Base-by-base conservation (phyloP, 2,797 vertebrate species). In the Fistularia commersonii region DNA sequence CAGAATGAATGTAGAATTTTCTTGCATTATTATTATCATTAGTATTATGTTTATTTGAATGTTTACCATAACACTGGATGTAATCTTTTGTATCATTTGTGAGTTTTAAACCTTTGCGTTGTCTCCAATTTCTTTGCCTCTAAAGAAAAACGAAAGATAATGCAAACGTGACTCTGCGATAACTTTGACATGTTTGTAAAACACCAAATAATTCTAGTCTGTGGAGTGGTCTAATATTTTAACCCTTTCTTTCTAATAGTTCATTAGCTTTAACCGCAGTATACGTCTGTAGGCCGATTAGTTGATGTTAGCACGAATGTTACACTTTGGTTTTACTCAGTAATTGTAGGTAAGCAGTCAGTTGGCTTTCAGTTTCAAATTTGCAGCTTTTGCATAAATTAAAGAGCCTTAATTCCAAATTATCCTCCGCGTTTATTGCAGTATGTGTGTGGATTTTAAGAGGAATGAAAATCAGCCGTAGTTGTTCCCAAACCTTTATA, bases 1-100 rank as follows among this genome's bases (percentile, higher is more conserved):
- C 86, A 88, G 86, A 81, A 81, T 82, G 90, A 91, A 90, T 92
- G 90, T 91, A 90, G 64, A 23, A 23, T 23, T 23, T 23, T 23
- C 45, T 63, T 72, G 63, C 49, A 64, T 62, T 66, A n/a, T 71
- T 33, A 44, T 12, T 36, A 36, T 36, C 6, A 36, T 1, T 57
- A 23, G 23, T 23, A 23, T 23, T 23, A 23, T 23, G 23, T 23
- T 23, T 0, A 44, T 38, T 6, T 72, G 38, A 61, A 63, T 69
- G 3, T 50, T 11, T 40, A 54, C 32, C 7, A 32, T 54, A 6
- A 43, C 57, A 13, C 51, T 52, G 61, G 43, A 57, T 48, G 48
- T 36, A 41, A n/a, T 40, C 5, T 53, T 8, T 45, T 55, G 39
- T 40, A 35, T 39, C 23, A 31, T 12, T 6, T 48, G 23, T 23